Conservation (phyloP, 2,888 invertebrate genomes). For the Anarsia innoxiella region DNA sequence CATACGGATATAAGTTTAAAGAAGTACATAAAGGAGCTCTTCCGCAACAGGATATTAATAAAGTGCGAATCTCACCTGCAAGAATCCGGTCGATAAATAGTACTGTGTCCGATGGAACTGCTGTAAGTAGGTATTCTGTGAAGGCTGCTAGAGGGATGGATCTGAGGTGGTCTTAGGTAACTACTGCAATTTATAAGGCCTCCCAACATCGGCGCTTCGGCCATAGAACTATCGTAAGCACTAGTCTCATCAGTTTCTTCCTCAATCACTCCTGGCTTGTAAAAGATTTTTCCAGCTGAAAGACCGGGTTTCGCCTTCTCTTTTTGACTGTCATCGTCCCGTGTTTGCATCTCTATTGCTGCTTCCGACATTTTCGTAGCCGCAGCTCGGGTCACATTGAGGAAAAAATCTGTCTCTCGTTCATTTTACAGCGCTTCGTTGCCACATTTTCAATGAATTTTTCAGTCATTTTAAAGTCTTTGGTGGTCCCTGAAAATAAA, state of each 20-base stretch:
- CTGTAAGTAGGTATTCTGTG: constrained; percentile 76
- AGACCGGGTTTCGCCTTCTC: constrained; percentile 37
- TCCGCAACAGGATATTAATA: no score
- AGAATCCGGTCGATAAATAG: constrained; percentile 70
- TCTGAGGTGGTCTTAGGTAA: constrained; percentile 42
- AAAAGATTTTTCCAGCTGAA: constrained; percentile 64
- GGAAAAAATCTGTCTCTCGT: no score
- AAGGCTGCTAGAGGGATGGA: constrained; percentile 63
- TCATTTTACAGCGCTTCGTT: no score
- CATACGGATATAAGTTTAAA: no score
- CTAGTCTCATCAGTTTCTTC: constrained; percentile 69
- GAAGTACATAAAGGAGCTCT: no score
- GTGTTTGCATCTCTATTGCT: constrained; percentile 56
- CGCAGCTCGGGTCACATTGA: no score
- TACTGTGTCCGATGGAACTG: constrained; percentile 76
- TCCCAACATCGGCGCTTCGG: constrained; percentile 60
- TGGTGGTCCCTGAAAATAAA: no score
- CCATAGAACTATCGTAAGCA: constrained; percentile 57
- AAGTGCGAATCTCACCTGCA: constrained; percentile 70
- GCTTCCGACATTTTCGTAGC: constrained; percentile 43
- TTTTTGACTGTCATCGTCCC: constrained; percentile 35
- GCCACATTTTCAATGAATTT: no score
- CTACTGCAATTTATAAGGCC: constrained; percentile 24
- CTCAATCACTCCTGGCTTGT: constrained; percentile 60
- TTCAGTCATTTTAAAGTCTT: no score